Percentiles rank a stretch among this genome's conserved stretches.
Conservation (phyloP, 1,140 invertebrate species). For the Magallana gigas region DNA sequence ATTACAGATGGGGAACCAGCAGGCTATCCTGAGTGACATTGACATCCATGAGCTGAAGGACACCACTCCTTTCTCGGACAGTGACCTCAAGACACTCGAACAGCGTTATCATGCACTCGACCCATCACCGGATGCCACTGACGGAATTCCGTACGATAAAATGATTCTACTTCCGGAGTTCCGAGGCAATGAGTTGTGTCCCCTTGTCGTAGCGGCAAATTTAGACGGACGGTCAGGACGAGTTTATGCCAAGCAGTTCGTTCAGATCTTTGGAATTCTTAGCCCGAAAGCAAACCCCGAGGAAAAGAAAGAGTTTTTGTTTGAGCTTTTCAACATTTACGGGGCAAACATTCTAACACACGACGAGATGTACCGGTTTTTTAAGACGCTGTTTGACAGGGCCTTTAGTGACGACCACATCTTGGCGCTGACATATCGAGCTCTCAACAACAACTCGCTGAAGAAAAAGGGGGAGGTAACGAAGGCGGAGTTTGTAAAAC, state of each 20-base stretch:
- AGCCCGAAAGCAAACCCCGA: slow-evolving; percentile 57
- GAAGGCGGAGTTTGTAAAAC: slow-evolving; percentile 65
- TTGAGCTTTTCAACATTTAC: slow-evolving; percentile 69
- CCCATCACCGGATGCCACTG: slow-evolving; percentile 54
- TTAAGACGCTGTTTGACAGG: slow-evolving; percentile 62
- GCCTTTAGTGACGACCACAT: slow-evolving; percentile 69
- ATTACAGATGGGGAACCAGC: slow-evolving; percentile 12
- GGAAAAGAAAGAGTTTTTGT: slow-evolving; percentile 69
- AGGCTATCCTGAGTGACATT: slow-evolving; percentile 15
- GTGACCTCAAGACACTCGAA: slow-evolving; percentile 61
- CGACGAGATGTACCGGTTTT: slow-evolving; percentile 70
- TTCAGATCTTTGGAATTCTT: slow-evolving; percentile 64
- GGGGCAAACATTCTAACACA: slow-evolving; percentile 62
- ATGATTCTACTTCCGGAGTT: slow-evolving; percentile 68
- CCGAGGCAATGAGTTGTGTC: slow-evolving; percentile 63
- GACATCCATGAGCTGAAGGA: slow-evolving; percentile 34
- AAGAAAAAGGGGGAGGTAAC: slow-evolving; percentile 66
- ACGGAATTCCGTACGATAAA: slow-evolving; percentile 64
- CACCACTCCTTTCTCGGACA: slow-evolving; percentile 52
- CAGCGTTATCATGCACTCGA: slow-evolving; percentile 65
- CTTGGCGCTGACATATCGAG: slow-evolving; percentile 65
- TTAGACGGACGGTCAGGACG: slow-evolving; percentile 52
- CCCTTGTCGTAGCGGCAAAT: slow-evolving; percentile 61
- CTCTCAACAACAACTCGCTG: slow-evolving; percentile 62
- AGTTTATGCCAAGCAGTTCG: slow-evolving; percentile 64